Evolutionary conservation across 2,113 vertebrate species (phyloP).

Genomic region (Bothrops jararaca): DNA sequence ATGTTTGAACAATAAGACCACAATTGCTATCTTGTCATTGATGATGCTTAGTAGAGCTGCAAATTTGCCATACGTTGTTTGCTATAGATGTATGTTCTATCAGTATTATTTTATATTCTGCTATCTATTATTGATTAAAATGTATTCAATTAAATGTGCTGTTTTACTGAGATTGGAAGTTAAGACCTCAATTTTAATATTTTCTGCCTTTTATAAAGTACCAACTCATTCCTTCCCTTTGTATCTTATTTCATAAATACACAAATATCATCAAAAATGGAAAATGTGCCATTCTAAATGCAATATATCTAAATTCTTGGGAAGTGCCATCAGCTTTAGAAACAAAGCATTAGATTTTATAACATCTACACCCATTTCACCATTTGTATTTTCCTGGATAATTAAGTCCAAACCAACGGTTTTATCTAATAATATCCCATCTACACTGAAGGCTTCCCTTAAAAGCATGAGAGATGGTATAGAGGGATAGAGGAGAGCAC

Average conservation of each 20-base stretch:
- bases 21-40: background rate
- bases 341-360: background rate
- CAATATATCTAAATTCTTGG: background rate
- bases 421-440: background rate
- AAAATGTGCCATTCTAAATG: background rate
- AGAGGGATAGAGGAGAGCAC: background rate
- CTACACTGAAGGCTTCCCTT: background rate
- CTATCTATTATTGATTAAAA: background rate
- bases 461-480: background rate
- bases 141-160: background rate
- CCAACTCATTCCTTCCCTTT: background rate
- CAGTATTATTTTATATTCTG: background rate
- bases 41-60: background rate
- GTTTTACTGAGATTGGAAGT: background rate
- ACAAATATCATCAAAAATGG: background rate
- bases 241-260: background rate
- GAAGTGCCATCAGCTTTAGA: background rate
- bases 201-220: background rate
- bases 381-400: background rate
- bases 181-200: background rate
- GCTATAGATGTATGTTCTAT: background rate
- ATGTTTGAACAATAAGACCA: background rate
- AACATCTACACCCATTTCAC: background rate
- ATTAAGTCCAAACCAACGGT: background rate
- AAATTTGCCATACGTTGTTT: background rate